phyloP scores from a whole-genome alignment of 2,113 vertebrate species.

The Malurus elegans region DNA sequence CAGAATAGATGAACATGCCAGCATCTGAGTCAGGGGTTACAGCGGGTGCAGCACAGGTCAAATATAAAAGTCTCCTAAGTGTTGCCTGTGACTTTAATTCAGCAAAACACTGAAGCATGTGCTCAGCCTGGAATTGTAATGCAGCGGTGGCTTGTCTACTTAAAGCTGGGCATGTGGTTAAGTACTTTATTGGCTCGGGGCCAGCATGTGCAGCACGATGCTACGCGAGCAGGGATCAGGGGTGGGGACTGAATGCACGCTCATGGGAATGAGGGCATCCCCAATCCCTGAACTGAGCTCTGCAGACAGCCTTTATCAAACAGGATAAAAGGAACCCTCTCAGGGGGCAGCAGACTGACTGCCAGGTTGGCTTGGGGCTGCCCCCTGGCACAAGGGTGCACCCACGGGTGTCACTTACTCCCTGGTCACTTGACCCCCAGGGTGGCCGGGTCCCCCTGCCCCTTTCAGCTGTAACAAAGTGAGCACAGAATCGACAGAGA shows the following conservation, averaged over 20 bases:
- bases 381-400: neutral
- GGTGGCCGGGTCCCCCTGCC: neutral
- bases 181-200: neutral
- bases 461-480: fast-evolving
- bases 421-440: neutral
- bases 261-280: neutral
- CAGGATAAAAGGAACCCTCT: too few species aligned
- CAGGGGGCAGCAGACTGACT: neutral
- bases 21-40: neutral
- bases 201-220: neutral
- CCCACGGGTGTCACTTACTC: neutral
- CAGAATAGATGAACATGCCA: neutral
- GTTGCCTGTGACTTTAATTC: neutral
- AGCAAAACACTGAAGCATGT: neutral
- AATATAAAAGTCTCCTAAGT: neutral
- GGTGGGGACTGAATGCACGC: neutral
- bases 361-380: fast-evolving
- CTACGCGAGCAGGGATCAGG: neutral
- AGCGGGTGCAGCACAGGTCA: neutral
- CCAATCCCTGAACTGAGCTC: neutral
- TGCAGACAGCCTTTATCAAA: neutral
- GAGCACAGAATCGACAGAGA: neutral
- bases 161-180: neutral
- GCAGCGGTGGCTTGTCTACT: neutral
- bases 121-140: neutral